Evolutionary conservation across 2,113 vertebrate species (phyloP).

Genomic region (Charina bottae): DNA sequence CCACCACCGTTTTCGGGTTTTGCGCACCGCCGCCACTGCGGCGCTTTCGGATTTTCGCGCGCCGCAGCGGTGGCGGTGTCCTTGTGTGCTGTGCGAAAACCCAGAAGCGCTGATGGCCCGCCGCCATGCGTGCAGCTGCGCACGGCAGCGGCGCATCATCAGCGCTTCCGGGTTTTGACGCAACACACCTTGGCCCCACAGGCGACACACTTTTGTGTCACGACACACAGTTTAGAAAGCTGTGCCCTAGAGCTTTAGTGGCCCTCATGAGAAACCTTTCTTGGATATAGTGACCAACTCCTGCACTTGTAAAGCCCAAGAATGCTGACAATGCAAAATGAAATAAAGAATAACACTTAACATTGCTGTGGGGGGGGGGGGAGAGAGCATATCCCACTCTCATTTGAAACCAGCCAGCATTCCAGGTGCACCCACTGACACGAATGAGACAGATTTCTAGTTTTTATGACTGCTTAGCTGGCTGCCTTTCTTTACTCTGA

Average conservation of each 20-base stretch:
- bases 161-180: too few relatives aligned
- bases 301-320: not conserved
- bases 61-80: too few relatives aligned
- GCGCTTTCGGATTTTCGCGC: too few relatives aligned
- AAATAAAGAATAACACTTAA: not conserved
- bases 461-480: not conserved
- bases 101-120: too few relatives aligned
- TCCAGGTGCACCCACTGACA: not conserved
- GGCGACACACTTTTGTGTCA: too few relatives aligned
- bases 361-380: not conserved
- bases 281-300: not conserved
- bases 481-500: not conserved
- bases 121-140: too few relatives aligned
- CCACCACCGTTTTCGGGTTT: too few relatives aligned
- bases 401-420: not conserved
- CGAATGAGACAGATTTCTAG: not conserved
- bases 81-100: too few relatives aligned
- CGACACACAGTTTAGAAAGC: too few relatives aligned
- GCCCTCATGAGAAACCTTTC: not conserved
- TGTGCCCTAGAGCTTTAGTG: not conserved
- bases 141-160: too few relatives aligned
- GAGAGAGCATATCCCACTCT: not conserved
- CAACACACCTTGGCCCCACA: too few relatives aligned
- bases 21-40: too few relatives aligned
- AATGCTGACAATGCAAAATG: not conserved